A percentile compares a stretch with the other conserved stretches of the same genome.
Evolutionary conservation across 2,113 vertebrate genomes (phyloP).

Genomic region (Lycaon pictus): DNA sequence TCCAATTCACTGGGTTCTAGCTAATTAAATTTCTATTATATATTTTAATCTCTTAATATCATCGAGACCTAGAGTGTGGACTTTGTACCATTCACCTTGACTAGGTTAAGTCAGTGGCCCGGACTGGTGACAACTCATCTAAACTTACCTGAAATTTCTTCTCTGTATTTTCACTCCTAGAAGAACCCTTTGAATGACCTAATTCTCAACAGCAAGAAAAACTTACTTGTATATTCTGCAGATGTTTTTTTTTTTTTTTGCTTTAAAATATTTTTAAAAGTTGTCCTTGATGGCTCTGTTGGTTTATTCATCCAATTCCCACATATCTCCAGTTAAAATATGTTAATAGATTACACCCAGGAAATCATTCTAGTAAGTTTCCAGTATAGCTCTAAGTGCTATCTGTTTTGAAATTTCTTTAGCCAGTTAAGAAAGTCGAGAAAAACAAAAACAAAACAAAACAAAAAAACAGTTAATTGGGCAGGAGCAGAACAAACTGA

Average conservation of each 20-base stretch:
- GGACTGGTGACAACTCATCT: not conserved
- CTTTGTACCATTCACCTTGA: not conserved
- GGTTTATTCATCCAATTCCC: not conserved
- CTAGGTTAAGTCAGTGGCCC: not conserved
- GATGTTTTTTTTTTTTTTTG: not conserved
- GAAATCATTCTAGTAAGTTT: not conserved
- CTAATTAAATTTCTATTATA: not conserved
- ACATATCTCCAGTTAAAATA: not conserved
- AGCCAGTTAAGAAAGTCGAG: not conserved
- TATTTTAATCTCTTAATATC: not conserved
- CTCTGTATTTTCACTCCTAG: not conserved
- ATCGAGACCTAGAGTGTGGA: not conserved
- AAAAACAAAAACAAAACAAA: not conserved
- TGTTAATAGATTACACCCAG: not conserved
- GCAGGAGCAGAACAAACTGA: not conserved
- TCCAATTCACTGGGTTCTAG: not conserved
- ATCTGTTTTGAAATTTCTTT: not conserved
- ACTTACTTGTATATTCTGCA: not conserved
- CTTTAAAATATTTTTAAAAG: not conserved
- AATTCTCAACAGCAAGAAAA: not conserved
- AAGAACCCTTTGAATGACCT: not conserved
- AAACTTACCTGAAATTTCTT: not conserved
- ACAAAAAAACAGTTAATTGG: not conserved
- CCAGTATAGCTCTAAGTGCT: not conserved
- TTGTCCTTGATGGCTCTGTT: not conserved